phyloP scores from a whole-genome alignment of 1,140 invertebrate species.

The Dendrolimus punctatus region DNA sequence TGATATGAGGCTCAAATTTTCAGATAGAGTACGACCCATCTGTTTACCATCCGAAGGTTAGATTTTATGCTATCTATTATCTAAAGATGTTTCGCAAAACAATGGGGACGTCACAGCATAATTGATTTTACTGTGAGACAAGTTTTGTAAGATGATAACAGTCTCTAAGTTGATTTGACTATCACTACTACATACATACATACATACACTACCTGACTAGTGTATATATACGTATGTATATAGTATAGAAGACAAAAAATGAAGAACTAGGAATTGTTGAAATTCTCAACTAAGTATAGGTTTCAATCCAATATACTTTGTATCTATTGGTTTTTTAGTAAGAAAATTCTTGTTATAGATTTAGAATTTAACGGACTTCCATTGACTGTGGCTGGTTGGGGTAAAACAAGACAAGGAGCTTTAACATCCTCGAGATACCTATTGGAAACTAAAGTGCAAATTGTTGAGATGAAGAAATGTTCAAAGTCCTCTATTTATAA shows the following conservation, averaged over 20 bases:
- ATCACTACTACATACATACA: too few species aligned
- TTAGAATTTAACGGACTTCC: constrained; percentile 38
- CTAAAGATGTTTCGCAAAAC: background rate
- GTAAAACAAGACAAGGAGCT: constrained; percentile 54
- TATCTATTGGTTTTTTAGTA: too few species aligned
- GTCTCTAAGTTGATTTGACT: too few species aligned
- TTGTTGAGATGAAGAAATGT: constrained; percentile 36
- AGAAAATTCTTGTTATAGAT: constrained; percentile 21
- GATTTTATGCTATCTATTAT: background rate
- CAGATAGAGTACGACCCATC: constrained; percentile 67
- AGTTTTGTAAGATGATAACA: too few species aligned
- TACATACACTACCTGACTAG: too few species aligned
- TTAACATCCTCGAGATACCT: constrained; percentile 57
- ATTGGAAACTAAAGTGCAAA: constrained; percentile 54
- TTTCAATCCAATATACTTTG: too few species aligned
- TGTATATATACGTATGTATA: too few species aligned
- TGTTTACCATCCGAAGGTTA: constrained; percentile 69
- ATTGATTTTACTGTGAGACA: too few species aligned
- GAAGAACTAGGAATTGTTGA: too few species aligned
- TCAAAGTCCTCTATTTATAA: constrained; percentile 45
- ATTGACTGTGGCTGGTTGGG: constrained; percentile 58
- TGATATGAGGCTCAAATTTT: constrained; percentile 44
- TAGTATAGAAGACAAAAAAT: too few species aligned
- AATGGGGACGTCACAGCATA: background rate
- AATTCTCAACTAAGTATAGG: too few species aligned